Evolutionary conservation across 1,140 invertebrate genomes (phyloP).

Genomic region (Kradibia gibbosae): DNA sequence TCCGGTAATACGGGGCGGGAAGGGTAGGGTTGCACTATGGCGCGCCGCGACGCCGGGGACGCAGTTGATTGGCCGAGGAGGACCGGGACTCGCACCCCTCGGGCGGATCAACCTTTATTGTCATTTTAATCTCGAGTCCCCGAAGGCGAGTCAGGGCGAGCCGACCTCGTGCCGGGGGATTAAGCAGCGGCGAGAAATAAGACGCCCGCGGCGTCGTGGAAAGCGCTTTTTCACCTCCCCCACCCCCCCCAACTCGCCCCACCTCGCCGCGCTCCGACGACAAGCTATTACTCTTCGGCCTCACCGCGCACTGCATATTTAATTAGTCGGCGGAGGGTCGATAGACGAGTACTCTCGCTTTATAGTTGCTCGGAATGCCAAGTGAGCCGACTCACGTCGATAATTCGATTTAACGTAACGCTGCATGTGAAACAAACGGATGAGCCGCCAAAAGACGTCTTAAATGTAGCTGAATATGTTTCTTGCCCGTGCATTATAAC

Average conservation of each 20-base stretch:
- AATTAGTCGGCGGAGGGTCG: too few relatives aligned
- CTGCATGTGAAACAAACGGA: too few relatives aligned
- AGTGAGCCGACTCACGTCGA: too few relatives aligned
- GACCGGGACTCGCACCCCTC: slow-evolving; percentile 68
- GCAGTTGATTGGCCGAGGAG: slow-evolving; percentile 66
- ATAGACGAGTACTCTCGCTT: too few relatives aligned
- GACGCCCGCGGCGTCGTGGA: background rate
- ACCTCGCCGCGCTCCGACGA: too few relatives aligned
- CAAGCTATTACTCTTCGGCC: too few relatives aligned
- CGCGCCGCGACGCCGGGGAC: slow-evolving; percentile 56
- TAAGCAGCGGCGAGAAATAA: slow-evolving; percentile 12
- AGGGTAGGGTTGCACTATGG: slow-evolving; percentile 64
- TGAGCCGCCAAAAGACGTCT: too few relatives aligned
- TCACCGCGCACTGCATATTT: too few relatives aligned
- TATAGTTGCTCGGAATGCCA: too few relatives aligned
- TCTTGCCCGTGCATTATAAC: too few relatives aligned
- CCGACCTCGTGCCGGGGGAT: slow-evolving; percentile 20
- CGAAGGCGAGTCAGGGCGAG: background rate
- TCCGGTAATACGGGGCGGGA: slow-evolving; percentile 39
- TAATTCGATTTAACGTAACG: too few relatives aligned
- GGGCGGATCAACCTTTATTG: slow-evolving; percentile 69
- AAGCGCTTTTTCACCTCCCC: background rate
- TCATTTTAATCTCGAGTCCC: slow-evolving; percentile 72
- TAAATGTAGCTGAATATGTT: too few relatives aligned
- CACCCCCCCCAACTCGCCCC: background rate